Evolutionary conservation across 1,140 invertebrate species (phyloP).

Genomic region (Palaemon carinicauda): DNA sequence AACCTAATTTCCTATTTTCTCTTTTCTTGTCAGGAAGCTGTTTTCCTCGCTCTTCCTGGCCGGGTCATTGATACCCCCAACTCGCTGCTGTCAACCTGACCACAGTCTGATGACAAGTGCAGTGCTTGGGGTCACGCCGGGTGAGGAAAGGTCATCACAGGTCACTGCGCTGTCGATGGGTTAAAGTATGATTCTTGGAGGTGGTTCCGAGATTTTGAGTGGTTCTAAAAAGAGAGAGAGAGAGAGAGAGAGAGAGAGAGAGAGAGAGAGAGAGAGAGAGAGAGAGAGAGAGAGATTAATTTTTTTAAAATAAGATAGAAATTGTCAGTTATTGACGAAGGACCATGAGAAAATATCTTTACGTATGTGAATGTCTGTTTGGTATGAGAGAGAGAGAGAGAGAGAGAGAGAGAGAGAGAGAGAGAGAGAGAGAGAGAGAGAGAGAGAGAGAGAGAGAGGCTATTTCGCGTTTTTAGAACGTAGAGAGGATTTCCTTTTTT

Average conservation of each 20-base stretch:
- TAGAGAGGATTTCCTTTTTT: no score
- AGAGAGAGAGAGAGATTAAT: neutral
- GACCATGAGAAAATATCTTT: no score
- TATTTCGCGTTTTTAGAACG: no score
- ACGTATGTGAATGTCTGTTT: no score
- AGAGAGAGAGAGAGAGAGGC: neutral
- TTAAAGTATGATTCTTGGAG: no score
- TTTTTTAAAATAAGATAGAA: no score
- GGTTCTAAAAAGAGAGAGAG: neutral
- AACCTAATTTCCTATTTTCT: no score
- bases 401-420: neutral
- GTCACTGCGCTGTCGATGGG: neutral
- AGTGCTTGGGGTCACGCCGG: neutral
- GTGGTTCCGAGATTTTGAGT: no score
- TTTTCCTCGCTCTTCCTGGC: neutral
- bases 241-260: neutral
- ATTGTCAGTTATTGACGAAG: no score
- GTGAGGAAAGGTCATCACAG: neutral
- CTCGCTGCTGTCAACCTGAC: neutral
- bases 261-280: neutral
- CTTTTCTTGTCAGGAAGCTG: neutral
- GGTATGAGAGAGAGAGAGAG: no score
- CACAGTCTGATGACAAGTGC: constrained; percentile 37
- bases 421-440: neutral
- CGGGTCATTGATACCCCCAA: neutral